Base-by-base conservation (phyloP, 1,140 invertebrate species). In the Euura lappo region DNA sequence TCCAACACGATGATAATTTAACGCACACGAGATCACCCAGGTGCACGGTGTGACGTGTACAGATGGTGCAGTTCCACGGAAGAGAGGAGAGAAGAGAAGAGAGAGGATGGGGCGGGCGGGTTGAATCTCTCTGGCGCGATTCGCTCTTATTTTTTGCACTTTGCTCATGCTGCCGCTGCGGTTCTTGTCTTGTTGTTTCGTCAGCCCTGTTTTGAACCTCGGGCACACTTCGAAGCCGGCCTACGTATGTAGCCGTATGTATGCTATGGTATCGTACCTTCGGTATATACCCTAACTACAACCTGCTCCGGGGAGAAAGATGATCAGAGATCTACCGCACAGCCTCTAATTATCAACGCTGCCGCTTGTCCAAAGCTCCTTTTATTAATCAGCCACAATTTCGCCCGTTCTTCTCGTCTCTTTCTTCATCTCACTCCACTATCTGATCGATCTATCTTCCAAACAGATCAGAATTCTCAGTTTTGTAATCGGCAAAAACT, bases 321-420 rank as follows among this genome's bases (percentile, higher is more conserved):
- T 60, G 51, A 60, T 60, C 51, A 60, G 51, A 60, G 51, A 60
- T 60, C 51, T 60, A 60, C 51, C 51, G 51, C 51, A 60, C 51
- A 60, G 51, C 51, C 51, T 60, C 51, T 60, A 60, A 60, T 60
- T 60, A 60, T 60, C 3, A 60, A 3, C 51, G 51, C 51, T 60
- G 51, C 51, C 51, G 51, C 51, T 60, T 60, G 51, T 60, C 8
- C 51, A 8, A 60, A 60, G 51, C 51, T 60, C 51, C 8, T 60
- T 60, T 60, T 60, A 60, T 60, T 60, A 60, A 60, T 60, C 51
- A 60, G 51, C 51, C 51, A 6, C 10, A 8, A 60, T 60, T 60
- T 60, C 13, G 28, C 28, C 28, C 28, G 28, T 28, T 28, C 28
- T 28, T 28, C 1, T 28, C 28, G 0, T 28, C 28, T 28, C 28